Evolutionary conservation across 2,888 invertebrate genomes (phyloP).

Genomic region (Drosophila macrospina): DNA sequence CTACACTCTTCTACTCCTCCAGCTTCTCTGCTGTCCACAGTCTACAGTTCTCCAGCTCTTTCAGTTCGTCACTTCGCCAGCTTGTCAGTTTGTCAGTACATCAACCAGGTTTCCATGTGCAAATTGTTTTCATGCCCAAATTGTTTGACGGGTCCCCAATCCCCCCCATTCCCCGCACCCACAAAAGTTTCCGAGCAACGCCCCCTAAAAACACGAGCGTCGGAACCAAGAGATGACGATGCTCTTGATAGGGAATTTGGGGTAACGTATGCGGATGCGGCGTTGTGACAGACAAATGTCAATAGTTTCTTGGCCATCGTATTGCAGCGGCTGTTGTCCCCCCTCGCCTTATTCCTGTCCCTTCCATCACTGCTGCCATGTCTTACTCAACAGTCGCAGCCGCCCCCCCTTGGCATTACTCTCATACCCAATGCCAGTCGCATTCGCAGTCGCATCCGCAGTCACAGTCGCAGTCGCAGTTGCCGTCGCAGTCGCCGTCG

Average conservation of each 20-base stretch:
- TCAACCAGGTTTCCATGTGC: conserved; percentile 44
- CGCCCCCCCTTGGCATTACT: neutral
- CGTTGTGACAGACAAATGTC: conserved; percentile 78
- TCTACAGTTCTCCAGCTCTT: conserved; percentile 3
- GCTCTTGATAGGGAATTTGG: conserved; percentile 7
- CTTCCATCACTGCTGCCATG: neutral
- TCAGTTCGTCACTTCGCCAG: conserved; percentile 3
- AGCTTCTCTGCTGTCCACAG: too few relatives aligned
- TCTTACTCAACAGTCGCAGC: neutral
- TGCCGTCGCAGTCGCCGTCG: too few relatives aligned
- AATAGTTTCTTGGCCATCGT: conserved; percentile 57
- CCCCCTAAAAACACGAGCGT: conserved; percentile 59
- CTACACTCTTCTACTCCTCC: neutral
- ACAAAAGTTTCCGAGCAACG: conserved; percentile 64
- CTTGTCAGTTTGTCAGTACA: conserved; percentile 6
- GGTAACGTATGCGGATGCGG: conserved; percentile 36
- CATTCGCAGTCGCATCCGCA: too few relatives aligned
- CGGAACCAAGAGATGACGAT: conserved; percentile 15
- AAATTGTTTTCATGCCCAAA: conserved; percentile 65
- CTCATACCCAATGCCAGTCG: neutral
- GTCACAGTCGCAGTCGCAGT: conserved; percentile 2
- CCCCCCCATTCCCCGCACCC: neutral
- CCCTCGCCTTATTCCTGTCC: neutral
- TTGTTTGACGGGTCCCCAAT: conserved; percentile 38
- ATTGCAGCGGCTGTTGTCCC: conserved; percentile 32